A percentile compares a stretch with the other conserved stretches of the same genome.
phyloP scores from a whole-genome alignment of 1,140 invertebrate species.

The Drosophila paulistorum region DNA sequence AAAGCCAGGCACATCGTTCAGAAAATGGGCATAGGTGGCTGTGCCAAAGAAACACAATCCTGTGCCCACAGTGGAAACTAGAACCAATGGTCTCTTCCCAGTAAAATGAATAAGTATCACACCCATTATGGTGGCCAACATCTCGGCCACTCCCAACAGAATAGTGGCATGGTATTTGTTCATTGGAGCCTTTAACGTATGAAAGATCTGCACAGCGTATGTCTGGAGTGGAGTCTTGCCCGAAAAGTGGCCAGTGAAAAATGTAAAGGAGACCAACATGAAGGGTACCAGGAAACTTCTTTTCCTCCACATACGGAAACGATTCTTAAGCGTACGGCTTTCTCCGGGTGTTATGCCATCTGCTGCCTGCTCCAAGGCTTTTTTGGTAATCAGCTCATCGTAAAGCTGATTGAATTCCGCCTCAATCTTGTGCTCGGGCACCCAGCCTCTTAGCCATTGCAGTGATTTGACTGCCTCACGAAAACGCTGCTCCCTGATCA shows the following conservation, averaged over 20 bases:
- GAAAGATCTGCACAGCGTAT: constrained; percentile 89
- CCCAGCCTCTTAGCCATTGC: constrained; percentile 88
- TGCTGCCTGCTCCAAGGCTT: constrained; percentile 60
- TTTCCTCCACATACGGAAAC: constrained; percentile 71
- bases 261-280: constrained; percentile 85
- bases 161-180: constrained; percentile 89
- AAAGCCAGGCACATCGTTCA: constrained; percentile 73
- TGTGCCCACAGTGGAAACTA: constrained; percentile 87
- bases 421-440: constrained; percentile 84
- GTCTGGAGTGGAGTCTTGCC: constrained; percentile 89
- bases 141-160: constrained; percentile 87
- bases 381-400: constrained; percentile 80
- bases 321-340: constrained; percentile 39
- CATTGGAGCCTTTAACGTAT: constrained; percentile 87
- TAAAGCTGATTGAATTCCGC: constrained; percentile 85
- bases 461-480: constrained; percentile 86
- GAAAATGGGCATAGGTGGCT: constrained; percentile 74
- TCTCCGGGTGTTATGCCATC: constrained; percentile 36
- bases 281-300: constrained; percentile 86
- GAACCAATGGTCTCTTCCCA: constrained; percentile 87
- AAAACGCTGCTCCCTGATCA: constrained; percentile 86
- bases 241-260: constrained; percentile 89
- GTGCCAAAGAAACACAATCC: constrained; percentile 86
- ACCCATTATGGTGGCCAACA: constrained; percentile 86
- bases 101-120: constrained; percentile 87